These are phyloP conservation scores for Heteromurus nitidus DNA, from an alignment of 2,888 invertebrate species.

Conservation along the genomic window DNA sequence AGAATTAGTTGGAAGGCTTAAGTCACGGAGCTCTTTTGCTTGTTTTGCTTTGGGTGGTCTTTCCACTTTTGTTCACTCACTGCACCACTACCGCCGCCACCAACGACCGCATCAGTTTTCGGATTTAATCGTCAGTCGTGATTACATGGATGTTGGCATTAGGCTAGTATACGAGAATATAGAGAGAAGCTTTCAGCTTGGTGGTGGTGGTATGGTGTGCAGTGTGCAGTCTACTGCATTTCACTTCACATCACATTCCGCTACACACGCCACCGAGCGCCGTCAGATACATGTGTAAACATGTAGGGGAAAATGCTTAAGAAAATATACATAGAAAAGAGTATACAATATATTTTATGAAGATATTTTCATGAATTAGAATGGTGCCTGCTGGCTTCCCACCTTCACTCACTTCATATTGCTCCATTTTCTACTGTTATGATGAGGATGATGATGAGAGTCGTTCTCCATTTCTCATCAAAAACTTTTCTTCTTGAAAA, in stretches of 20 bases:
- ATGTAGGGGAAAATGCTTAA: too few relatives aligned
- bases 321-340: background rate
- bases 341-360: background rate
- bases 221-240: too few relatives aligned
- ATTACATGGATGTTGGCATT: slow-evolving; percentile 33
- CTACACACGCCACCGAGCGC: too few relatives aligned
- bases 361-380: background rate
- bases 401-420: background rate
- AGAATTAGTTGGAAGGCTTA: slow-evolving; percentile 52
- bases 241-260: background rate
- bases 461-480: slow-evolving; percentile 2
- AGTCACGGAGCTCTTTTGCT: slow-evolving; percentile 58
- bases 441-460: background rate
- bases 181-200: background rate
- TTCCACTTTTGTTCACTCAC: slow-evolving; percentile 47
- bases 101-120: slow-evolving; percentile 53
- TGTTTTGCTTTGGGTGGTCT: slow-evolving; percentile 57
- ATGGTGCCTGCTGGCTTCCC: slow-evolving; percentile 1
- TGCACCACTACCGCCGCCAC: slow-evolving; percentile 21
- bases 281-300: too few relatives aligned
- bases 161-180: background rate
- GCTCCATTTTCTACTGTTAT: background rate
- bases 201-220: too few relatives aligned
- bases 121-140: slow-evolving; percentile 57
- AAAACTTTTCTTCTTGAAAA: background rate